Evolutionary conservation across 1,140 invertebrate species (phyloP), one percentile per base, ranked within the genome.

Genomic region (Drosophila nannoptera): DNA sequence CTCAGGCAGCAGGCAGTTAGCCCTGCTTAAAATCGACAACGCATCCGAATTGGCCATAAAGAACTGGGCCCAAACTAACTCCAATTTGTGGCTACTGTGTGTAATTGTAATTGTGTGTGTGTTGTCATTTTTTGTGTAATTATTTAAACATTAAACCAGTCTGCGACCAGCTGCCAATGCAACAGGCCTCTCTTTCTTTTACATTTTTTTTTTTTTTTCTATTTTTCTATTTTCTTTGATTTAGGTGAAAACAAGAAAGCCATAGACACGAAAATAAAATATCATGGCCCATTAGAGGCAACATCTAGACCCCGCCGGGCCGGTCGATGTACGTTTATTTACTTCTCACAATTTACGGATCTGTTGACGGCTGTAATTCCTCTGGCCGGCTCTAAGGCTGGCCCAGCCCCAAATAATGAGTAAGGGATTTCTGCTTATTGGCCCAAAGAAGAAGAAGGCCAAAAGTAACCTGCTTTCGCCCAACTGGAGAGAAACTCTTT

Each of bases 141-240:
- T 84, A 84, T 84, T 84, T 86, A 80, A 80, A 74, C 81, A 84
- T 84, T 86, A 84, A 84, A 86, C 77, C 77, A 68, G 81, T 86
- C 56, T 70, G 48, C 60, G 31, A 42, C 33, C 40, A 68, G 61
- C 70, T 72, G 65, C 45, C 58, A 70, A 53, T 62, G 49, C 64
- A 68, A 64, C 45, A 36, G 38, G 12, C 58, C 56, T 52, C 35
- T 48, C 22, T 22, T 22, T 22, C 22, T 22, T 22, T 3, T 22
- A 22, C 22, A 22, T 22, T 59, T 64, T 53, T 60, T 33, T 55
- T 4, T 55, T 9, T 48, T 64, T 60, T 16, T n/a, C n/a, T n/a
- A n/a, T n/a, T n/a, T n/a, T 33, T 55, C 5, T 55, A n/a, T 48
- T 64, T 60, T 16, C 45, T 62, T 65, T 46, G 22, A 61, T 50